Base-by-base conservation (phyloP, 2,113 vertebrate species). In the Zootoca vivipara region DNA sequence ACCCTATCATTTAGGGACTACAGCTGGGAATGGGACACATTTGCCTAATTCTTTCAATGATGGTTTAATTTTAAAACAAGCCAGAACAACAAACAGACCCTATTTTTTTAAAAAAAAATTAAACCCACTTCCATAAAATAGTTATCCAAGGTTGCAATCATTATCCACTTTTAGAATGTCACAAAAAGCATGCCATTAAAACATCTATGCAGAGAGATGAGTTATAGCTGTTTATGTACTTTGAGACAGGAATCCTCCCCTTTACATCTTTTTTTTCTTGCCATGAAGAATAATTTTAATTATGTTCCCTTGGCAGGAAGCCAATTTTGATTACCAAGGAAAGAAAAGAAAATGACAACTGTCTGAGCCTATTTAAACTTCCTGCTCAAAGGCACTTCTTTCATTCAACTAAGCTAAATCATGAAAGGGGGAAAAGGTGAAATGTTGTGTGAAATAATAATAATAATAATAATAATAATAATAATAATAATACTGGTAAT, bases 241-340 rank as follows among this genome's bases (percentile, higher is more conserved):
- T 87, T 90, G 91, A 95, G 93, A 94, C 93, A 94, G 94, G 93
- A 94, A 95, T 90, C 81, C 90, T 94, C 92, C 92, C 67, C 86
- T 92, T 92, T 94, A 91, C 93, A 94, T 95, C 90, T 93, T 62
- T 88, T 93, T 95, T 94, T 93, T 94, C 92, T 93, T 90, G 88
- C 91, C 91, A 89, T 92, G 87, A 93, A 93, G 87, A 95, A 93
- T 92, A 94, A 95, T 94, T 95, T 94, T 95, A 95, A 96, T 96
- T 95, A 92, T 92, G 95, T 90, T 77, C 78, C 83, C 85, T 93
- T 95, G 95, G 92, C 92, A 94, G 91, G 82, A 93, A 86, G 92
- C 94, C 94, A 95, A 86, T 81, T 91, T 86, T n/a, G 79, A 84
- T 72, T 80, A 89, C 69, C 24, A 73, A 64, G 65, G 73, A 22